Evolutionary conservation across 2,113 vertebrate genomes (phyloP), one percentile per base, ranked within the genome.

Genomic region (Dunckerocampus dactyliophorus): DNA sequence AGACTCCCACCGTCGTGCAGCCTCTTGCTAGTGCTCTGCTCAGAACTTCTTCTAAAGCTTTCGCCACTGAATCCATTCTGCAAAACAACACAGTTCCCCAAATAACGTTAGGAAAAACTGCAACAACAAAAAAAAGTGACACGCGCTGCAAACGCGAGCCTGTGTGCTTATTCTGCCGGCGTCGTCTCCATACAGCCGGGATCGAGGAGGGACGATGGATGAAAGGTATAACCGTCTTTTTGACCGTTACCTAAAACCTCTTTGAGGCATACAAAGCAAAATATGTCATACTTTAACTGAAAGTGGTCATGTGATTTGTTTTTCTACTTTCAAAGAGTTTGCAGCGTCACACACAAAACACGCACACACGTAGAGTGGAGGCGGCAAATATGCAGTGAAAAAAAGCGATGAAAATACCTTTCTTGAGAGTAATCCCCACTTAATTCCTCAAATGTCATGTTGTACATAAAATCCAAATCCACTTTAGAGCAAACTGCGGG

Each of bases 31-130:
- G 82, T 39, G 94, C 95, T 54, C 93, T 92, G 73, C 89, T 91
- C 74, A 98, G 92, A 62, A 96, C 93, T 77, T 96, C 94, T 79
- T 97, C 93, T 75, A 98, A 86, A 75, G 96, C 96, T 83, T 91
- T 93, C 31, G 92, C 94, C 81, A 95, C 94, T 39, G 90, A 92
- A 79, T 97, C 96, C 95, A 98, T 97, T 89, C 95, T 98, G 79
- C 50, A 71, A 62, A 59, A 76, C 20, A 34, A 28, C 24, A 28
- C 24, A 28, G 24, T 5, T 5, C 3, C 13, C 14, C 8, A 15
- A 59, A 48, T 1, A 59, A 0, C 31, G n/a, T 0, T 6, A 17
- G 65, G 47, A 72, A 39, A 14, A 43, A 12, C 0, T 3, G 12
- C 31, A 3, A 45, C 28, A 8, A 17, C 28, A 19, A 37, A 47